Evolutionary conservation across 2,888 invertebrate genomes (phyloP).

Genomic region (Caenorhabditis drosophilae): DNA sequence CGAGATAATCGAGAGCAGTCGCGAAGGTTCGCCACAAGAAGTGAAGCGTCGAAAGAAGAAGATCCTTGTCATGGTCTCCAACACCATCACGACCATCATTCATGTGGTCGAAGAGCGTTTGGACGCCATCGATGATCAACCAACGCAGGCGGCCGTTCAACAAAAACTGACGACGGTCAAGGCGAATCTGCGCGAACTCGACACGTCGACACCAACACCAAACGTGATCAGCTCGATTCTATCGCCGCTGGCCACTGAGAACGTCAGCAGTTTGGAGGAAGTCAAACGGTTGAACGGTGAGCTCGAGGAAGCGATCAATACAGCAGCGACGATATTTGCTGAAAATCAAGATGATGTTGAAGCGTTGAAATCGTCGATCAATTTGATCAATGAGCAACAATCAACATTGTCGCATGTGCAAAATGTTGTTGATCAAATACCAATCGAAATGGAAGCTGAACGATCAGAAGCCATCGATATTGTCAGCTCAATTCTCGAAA

Average conservation of each 20-base stretch:
- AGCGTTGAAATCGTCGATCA: conserved; percentile 25
- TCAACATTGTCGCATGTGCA: conserved; percentile 23
- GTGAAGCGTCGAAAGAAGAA: conserved; percentile 43
- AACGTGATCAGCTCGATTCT: conserved; percentile 8
- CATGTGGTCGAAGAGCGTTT: conserved; percentile 59
- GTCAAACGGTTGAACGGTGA: conserved; percentile 27
- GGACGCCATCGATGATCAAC: conserved; percentile 32
- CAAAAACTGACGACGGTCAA: conserved; percentile 44
- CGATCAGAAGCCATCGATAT: conserved; percentile 28
- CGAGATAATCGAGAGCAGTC: conserved; percentile 45
- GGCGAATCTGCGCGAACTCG: conserved; percentile 37
- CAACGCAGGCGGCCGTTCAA: conserved; percentile 32
- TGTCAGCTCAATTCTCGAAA: conserved; percentile 17
- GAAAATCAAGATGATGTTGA: conserved; percentile 33
- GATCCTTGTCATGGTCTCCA: conserved; percentile 60
- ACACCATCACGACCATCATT: conserved; percentile 65
- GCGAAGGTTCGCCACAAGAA: conserved; percentile 42
- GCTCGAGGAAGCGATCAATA: conserved; percentile 23
- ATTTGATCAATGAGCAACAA: conserved; percentile 27
- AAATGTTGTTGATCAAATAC: conserved; percentile 22
- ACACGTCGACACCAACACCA: conserved; percentile 27
- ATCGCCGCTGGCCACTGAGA: conserved; percentile 25
- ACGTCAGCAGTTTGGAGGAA: conserved; percentile 26
- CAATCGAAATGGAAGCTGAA: conserved; percentile 21
- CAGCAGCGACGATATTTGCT: conserved; percentile 22